Conservation (phyloP, 2,888 invertebrate genomes). For the Busseola fusca region DNA sequence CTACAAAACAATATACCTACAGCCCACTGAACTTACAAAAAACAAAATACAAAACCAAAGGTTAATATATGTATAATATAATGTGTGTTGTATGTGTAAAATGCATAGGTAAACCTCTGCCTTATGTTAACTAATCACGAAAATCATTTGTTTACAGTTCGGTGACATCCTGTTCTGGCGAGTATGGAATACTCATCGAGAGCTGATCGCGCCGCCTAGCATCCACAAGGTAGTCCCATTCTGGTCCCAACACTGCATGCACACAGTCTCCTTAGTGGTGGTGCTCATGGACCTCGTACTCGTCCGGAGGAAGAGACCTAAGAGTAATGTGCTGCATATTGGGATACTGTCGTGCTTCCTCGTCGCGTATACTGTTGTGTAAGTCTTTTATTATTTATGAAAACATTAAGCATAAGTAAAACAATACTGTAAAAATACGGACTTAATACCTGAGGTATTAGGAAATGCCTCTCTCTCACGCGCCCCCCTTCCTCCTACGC, state of each 20-base stretch:
- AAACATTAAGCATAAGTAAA: too few relatives aligned
- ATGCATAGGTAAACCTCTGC: too few relatives aligned
- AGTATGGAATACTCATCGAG: conserved; percentile 76
- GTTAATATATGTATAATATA: too few relatives aligned
- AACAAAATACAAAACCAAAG: too few relatives aligned
- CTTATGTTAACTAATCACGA: not conserved
- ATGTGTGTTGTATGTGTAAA: too few relatives aligned
- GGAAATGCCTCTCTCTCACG: too few relatives aligned
- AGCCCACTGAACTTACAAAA: not conserved
- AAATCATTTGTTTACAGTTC: conserved; percentile 71
- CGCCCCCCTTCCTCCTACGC: too few relatives aligned
- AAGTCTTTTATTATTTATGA: conserved; percentile 12
- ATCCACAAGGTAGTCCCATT: conserved; percentile 74
- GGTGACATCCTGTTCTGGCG: conserved; percentile 82
- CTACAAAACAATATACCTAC: too few relatives aligned
- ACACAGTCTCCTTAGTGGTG: conserved; percentile 76
- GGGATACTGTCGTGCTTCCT: conserved; percentile 68
- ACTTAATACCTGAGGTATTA: too few relatives aligned
- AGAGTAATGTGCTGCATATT: conserved; percentile 66
- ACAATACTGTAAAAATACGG: too few relatives aligned
- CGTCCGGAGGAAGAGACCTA: conserved; percentile 74
- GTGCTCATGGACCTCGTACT: conserved; percentile 75
- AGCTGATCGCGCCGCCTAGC: conserved; percentile 73
- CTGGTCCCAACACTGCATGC: conserved; percentile 83
- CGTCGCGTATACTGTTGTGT: conserved; percentile 71